Evolutionary conservation across 1,140 invertebrate genomes (phyloP).

Genomic region (Philopotamus ludificatus): DNA sequence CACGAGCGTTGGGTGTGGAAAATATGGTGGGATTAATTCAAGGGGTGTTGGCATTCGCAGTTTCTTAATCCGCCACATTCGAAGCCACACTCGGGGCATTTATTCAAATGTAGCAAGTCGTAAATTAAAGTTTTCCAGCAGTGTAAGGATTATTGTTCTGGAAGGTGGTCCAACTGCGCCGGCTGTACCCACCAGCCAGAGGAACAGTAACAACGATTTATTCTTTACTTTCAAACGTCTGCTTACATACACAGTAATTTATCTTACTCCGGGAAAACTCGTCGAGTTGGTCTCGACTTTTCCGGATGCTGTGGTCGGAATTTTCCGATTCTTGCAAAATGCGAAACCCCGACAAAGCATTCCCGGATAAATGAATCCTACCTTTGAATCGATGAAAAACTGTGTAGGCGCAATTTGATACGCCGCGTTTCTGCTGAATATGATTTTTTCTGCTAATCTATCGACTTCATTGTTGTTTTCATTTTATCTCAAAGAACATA

Average conservation of each 20-base stretch:
- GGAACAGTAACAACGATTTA: slow-evolving; percentile 25
- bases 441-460: too few relatives aligned
- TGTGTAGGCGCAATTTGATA: too few relatives aligned
- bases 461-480: too few relatives aligned
- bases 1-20: too few relatives aligned
- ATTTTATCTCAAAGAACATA: too few relatives aligned
- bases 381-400: neutral
- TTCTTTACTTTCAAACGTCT: slow-evolving; percentile 37
- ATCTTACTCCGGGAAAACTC: slow-evolving; percentile 31
- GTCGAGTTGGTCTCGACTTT: neutral
- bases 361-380: slow-evolving; percentile 2
- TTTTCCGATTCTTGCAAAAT: slow-evolving; percentile 12
- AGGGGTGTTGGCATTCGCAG: too few relatives aligned
- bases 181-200: slow-evolving; percentile 3
- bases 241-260: slow-evolving; percentile 37
- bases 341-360: slow-evolving; percentile 5
- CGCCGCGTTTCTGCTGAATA: neutral
- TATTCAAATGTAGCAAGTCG: neutral
- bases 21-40: too few relatives aligned
- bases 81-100: too few relatives aligned
- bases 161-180: neutral
- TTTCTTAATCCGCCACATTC: too few relatives aligned
- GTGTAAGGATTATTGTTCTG: neutral
- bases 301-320: slow-evolving; percentile 13
- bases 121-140: slow-evolving; percentile 8